phyloP scores from a whole-genome alignment of 2,797 vertebrate genomes.

The Channallabes apus region DNA sequence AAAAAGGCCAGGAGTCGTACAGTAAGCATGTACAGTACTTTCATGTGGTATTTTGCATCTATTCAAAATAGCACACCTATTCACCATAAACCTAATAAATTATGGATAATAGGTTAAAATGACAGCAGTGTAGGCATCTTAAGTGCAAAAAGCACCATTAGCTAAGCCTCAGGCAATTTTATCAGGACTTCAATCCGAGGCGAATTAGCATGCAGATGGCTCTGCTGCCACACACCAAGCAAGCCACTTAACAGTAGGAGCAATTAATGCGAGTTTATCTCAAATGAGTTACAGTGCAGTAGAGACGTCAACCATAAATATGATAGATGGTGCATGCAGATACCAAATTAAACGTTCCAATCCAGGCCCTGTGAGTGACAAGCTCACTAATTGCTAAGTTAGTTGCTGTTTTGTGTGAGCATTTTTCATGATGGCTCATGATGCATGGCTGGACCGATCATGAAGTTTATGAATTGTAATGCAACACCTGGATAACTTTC shows the following conservation, averaged over 20 bases:
- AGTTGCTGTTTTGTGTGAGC: conserved; percentile 31
- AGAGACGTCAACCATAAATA: conserved; percentile 63
- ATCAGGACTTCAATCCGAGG: conserved; percentile 31
- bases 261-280: conserved; percentile 76
- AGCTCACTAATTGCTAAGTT: conserved; percentile 49
- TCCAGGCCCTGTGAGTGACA: conserved; percentile 47
- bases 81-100: background rate
- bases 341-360: conserved; percentile 53
- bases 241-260: conserved; percentile 69
- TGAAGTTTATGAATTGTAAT: conserved; percentile 33
- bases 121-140: background rate
- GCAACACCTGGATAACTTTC: conserved; percentile 35
- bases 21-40: background rate
- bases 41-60: background rate
- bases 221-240: conserved; percentile 65
- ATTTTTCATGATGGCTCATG: conserved; percentile 26
- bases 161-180: conserved; percentile 19
- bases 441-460: conserved; percentile 42
- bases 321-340: conserved; percentile 52
- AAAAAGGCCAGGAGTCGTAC: background rate
- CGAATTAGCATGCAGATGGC: conserved; percentile 53
- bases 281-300: conserved; percentile 63
- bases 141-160: conserved; percentile 25
- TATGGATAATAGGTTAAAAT: conserved; percentile 15
- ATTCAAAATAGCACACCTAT: background rate